Conservation (phyloP, 2,113 vertebrate species). For the Peromyscus maniculatus region DNA sequence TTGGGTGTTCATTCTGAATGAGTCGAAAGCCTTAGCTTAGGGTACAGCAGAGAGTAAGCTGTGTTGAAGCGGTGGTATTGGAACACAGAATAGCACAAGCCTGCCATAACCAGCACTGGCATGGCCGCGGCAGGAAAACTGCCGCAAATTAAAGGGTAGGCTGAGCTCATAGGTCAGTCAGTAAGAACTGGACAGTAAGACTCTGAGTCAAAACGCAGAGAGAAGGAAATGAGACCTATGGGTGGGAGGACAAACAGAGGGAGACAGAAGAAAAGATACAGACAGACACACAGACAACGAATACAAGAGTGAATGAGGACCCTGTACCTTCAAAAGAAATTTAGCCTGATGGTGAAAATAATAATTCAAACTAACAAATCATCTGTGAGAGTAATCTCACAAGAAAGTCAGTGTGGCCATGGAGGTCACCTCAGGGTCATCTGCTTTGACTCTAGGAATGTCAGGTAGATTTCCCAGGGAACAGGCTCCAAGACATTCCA, state of each 20-base stretch:
- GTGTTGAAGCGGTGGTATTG: not conserved
- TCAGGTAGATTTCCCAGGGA: not conserved
- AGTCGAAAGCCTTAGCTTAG: not conserved
- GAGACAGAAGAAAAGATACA: not conserved
- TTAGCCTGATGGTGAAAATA: not conserved
- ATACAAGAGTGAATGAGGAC: not conserved
- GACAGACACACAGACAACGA: not conserved
- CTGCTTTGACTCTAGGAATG: not conserved
- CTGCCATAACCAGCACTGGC: not conserved
- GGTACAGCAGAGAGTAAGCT: not conserved
- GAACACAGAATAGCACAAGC: fast-evolving
- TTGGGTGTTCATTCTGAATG: not conserved
- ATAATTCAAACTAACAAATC: not conserved
- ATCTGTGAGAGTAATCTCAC: not conserved
- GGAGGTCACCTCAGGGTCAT: not conserved
- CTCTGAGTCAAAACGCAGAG: not conserved
- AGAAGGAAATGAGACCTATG: not conserved
- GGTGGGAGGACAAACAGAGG: not conserved
- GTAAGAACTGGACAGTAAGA: not conserved
- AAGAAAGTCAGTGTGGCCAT: not conserved
- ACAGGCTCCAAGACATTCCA: not conserved
- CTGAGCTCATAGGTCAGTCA: not conserved
- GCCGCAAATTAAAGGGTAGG: not conserved
- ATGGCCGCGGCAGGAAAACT: not conserved
- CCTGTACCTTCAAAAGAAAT: not conserved